Percentiles rank a stretch among this genome's conserved stretches.
Conservation (phyloP, 2,888 invertebrate species). For the Branchellion lobata region DNA sequence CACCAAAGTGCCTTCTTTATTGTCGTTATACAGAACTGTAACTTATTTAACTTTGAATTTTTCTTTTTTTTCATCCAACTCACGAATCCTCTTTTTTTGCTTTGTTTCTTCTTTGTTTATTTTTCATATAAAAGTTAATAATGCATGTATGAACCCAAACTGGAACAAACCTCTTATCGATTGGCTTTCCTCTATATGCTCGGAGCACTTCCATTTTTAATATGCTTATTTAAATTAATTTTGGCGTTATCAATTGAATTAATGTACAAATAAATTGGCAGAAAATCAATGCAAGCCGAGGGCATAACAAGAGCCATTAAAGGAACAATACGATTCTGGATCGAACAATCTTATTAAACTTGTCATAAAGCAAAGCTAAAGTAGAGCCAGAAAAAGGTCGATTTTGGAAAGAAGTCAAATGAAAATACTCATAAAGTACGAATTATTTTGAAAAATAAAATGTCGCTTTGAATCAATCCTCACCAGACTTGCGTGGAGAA, state of each 20-base stretch:
- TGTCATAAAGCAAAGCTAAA: background rate
- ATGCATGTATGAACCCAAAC: background rate
- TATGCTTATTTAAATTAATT: background rate
- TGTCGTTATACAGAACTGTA: background rate
- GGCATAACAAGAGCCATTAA: background rate
- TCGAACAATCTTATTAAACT: background rate
- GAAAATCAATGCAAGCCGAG: background rate
- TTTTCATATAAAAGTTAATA: background rate
- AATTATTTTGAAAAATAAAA: too few relatives aligned
- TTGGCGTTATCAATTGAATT: background rate
- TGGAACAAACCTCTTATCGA: too few relatives aligned
- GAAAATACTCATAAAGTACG: background rate
- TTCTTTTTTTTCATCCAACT: background rate
- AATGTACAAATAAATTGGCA: background rate
- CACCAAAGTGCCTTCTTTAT: background rate
- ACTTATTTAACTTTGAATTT: background rate
- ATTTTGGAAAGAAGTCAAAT: background rate
- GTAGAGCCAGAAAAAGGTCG: background rate
- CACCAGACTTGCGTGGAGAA: constrained; percentile 39
- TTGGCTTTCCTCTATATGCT: too few relatives aligned
- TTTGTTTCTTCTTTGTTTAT: background rate
- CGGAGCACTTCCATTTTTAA: too few relatives aligned
- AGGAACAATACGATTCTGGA: background rate
- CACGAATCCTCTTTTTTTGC: background rate
- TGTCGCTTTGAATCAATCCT: background rate